Percentiles rank a stretch among this genome's conserved stretches.
Evolutionary conservation across 2,888 invertebrate genomes (phyloP).

Genomic region (Xestia xanthographa): DNA sequence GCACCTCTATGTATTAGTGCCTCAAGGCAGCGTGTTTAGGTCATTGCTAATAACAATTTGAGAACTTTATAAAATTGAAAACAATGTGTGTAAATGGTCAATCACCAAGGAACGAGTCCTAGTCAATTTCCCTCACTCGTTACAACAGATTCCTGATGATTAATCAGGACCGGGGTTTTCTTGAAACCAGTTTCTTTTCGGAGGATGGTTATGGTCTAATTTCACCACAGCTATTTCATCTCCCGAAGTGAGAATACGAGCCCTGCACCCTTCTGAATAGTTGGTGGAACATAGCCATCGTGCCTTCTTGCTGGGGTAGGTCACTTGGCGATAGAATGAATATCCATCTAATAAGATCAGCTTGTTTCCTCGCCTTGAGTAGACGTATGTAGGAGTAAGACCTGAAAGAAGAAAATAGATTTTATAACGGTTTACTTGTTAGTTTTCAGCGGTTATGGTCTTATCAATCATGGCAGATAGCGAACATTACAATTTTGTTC

Average conservation of each 20-base stretch:
- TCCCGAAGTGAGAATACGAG: constrained; percentile 14
- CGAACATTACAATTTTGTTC: neutral
- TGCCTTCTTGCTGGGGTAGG: neutral
- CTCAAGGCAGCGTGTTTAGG: too few species aligned
- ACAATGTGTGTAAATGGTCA: too few species aligned
- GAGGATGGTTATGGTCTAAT: constrained; percentile 28
- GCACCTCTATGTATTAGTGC: too few species aligned
- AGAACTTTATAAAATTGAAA: too few species aligned
- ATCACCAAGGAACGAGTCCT: too few species aligned
- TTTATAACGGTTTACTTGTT: neutral
- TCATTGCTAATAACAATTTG: too few species aligned
- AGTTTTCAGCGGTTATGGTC: too few species aligned
- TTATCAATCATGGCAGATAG: neutral
- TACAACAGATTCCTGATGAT: neutral
- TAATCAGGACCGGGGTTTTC: neutral
- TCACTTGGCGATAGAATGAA: constrained; percentile 31
- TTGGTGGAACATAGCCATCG: constrained; percentile 41
- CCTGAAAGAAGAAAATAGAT: neutral
- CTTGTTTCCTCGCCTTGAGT: constrained; percentile 35
- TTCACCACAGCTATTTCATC: constrained; percentile 2
- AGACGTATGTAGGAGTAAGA: constrained; percentile 12
- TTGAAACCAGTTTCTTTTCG: constrained; percentile 32
- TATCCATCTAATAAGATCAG: constrained; percentile 36
- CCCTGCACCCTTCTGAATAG: constrained; percentile 27
- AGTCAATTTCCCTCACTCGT: too few species aligned